These are phyloP conservation scores for Netelia inedita DNA, from an alignment of 2,888 invertebrate genomes.

Conservation along the genomic window DNA sequence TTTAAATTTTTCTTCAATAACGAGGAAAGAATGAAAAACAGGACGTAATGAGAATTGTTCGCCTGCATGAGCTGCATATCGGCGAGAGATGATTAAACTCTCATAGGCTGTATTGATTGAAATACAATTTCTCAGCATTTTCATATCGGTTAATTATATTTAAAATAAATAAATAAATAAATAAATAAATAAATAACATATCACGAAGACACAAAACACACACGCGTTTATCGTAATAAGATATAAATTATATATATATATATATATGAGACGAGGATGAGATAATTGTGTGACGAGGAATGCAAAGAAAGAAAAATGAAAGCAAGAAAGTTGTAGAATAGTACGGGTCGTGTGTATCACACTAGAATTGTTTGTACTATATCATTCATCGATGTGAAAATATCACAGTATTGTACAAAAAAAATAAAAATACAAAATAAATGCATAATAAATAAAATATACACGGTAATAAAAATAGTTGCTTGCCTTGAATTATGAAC, in stretches of 20 bases:
- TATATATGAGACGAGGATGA: slow-evolving; percentile 40
- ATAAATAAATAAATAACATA: slow-evolving; percentile 46
- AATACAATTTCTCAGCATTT: slow-evolving; percentile 74
- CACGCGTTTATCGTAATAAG: slow-evolving; percentile 30
- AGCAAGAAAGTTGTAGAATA: slow-evolving; percentile 62
- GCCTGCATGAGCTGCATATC: slow-evolving; percentile 64
- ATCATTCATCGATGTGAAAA: slow-evolving; percentile 74
- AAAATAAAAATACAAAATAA: slow-evolving; percentile 64
- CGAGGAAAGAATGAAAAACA: slow-evolving; percentile 34
- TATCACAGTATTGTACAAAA: slow-evolving; percentile 76
- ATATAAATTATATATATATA: slow-evolving; percentile 42
- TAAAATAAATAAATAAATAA: slow-evolving; percentile 49
- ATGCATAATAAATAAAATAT: slow-evolving; percentile 57
- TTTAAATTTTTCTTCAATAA: not conserved
- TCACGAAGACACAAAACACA: slow-evolving; percentile 37
- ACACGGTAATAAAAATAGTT: slow-evolving; percentile 36
- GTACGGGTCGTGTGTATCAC: slow-evolving; percentile 70
- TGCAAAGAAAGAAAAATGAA: slow-evolving; percentile 50
- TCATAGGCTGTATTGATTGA: slow-evolving; percentile 68
- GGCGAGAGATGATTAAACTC: slow-evolving; percentile 38
- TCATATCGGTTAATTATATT: slow-evolving; percentile 75
- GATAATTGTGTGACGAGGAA: slow-evolving; percentile 55
- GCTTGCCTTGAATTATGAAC: not conserved
- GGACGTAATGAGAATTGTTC: slow-evolving; percentile 35
- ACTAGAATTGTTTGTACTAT: slow-evolving; percentile 72